Evolutionary conservation across 1,140 invertebrate species (phyloP).

Genomic region (Aphaenogaster rudis): DNA sequence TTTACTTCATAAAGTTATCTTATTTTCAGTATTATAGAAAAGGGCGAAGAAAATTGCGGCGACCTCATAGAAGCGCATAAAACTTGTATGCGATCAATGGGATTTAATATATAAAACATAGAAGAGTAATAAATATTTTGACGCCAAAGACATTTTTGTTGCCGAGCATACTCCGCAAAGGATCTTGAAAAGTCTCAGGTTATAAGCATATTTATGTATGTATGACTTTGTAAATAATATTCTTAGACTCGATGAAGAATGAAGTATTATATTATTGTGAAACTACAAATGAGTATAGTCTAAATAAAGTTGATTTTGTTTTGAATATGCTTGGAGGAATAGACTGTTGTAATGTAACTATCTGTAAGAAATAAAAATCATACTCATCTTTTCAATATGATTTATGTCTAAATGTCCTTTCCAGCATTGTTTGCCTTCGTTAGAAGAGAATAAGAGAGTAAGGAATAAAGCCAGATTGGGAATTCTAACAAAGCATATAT

Average conservation of each 20-base stretch:
- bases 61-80: conserved; percentile 98
- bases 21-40: conserved; percentile 95
- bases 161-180: background rate
- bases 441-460: background rate
- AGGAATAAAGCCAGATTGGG: conserved; percentile 64
- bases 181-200: conserved; percentile 56
- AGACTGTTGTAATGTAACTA: background rate
- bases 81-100: conserved; percentile 97
- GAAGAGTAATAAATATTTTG: conserved; percentile 16
- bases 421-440: background rate
- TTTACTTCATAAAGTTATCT: conserved; percentile 10
- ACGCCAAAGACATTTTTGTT: background rate
- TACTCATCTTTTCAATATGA: background rate
- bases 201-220: conserved; percentile 31
- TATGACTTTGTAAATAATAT: conserved; percentile 37
- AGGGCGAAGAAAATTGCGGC: conserved; percentile 97
- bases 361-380: conserved; percentile 11
- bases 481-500: conserved; percentile 82
- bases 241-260: conserved; percentile 19
- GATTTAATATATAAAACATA: conserved; percentile 95
- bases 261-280: background rate
- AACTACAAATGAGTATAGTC: background rate
- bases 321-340: background rate
- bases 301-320: conserved; percentile 42
- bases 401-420: background rate